A percentile compares a stretch with the other conserved stretches of the same genome.
phyloP scores from a whole-genome alignment of 2,888 invertebrate species.

The Dryobotodes eremita region DNA sequence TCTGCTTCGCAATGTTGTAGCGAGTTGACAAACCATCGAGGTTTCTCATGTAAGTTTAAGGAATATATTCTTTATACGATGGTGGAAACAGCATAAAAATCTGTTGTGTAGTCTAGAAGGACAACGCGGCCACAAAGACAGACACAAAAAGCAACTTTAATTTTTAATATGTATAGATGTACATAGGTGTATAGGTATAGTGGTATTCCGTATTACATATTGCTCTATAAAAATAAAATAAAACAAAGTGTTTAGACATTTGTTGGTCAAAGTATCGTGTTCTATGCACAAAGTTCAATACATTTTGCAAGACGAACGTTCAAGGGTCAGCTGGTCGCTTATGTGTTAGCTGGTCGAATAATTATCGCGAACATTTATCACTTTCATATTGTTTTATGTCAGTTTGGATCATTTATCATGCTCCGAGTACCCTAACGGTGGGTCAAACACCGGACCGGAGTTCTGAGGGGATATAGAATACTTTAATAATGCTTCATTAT shows the following conservation, averaged over 20 bases:
- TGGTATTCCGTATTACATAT: background rate
- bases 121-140: background rate
- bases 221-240: background rate
- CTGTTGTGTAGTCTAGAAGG: background rate
- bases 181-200: background rate
- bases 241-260: background rate
- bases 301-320: constrained; percentile 40
- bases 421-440: constrained; percentile 72
- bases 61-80: background rate
- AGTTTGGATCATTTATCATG: constrained; percentile 77
- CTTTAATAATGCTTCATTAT: constrained; percentile 46
- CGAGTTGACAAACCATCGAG: background rate
- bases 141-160: background rate
- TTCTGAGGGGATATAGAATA: constrained; percentile 40
- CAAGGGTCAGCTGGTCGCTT: constrained; percentile 52
- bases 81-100: background rate
- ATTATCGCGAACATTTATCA: constrained; percentile 78
- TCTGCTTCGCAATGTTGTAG: too few relatives aligned
- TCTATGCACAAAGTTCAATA: constrained; percentile 35
- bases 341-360: constrained; percentile 70
- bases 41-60: background rate
- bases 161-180: background rate
- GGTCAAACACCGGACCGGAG: constrained; percentile 60
- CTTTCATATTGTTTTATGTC: constrained; percentile 76
- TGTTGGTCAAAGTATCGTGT: background rate